Evolutionary conservation across 2,888 invertebrate genomes (phyloP), one percentile per base, ranked within the genome.

Genomic region (Crepidodera aurea): DNA sequence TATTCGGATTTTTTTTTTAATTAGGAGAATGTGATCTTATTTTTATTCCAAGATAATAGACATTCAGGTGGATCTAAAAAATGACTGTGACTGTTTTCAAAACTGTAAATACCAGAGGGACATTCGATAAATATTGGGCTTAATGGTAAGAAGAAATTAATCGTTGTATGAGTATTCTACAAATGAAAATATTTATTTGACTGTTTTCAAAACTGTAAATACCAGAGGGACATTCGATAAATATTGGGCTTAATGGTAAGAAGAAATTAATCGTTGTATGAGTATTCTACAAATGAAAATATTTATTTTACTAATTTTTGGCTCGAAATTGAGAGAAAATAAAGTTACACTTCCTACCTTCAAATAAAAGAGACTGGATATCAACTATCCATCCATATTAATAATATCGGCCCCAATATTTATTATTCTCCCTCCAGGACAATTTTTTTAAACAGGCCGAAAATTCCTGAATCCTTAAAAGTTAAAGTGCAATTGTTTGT

Each of bases 61-160:
- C 22, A 32, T 25, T 51, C 46, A 51, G 50, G 57, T 64, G 66
- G 54, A 64, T 56, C 50, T 46, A 27, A 62, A n/a, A 56, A 25
- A 50, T 48, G 63, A 66, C 64, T 61, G 56, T 64, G 62, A 62
- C 44, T 53, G 25, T 44, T 48, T 54, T 53, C 29, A 19, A 22
- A 29, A 7, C 46, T 19, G 8, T 12, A 39, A 39, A 48, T 48
- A 48, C 25, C 44, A n/a, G n/a, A n/a, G 44, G 22, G 22, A n/a
- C 22, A 22, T 44, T 44, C 44, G n/a, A 12, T 22, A 12, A 44
- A 22, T 44, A 22, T 44, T 25, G 25, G n/a, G n/a, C 7, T 16
- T 34, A 10, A 4, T n/a, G n/a, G n/a, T n/a, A n/a, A 25, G 25
- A 25, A 25, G 6, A 25, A 25, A 25, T n/a, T n/a, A n/a, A n/a